These are phyloP conservation scores for Amphimedon queenslandica DNA, from an alignment of 37 sponge, comb jelly and placozoan species.

Conservation along the genomic window DNA sequence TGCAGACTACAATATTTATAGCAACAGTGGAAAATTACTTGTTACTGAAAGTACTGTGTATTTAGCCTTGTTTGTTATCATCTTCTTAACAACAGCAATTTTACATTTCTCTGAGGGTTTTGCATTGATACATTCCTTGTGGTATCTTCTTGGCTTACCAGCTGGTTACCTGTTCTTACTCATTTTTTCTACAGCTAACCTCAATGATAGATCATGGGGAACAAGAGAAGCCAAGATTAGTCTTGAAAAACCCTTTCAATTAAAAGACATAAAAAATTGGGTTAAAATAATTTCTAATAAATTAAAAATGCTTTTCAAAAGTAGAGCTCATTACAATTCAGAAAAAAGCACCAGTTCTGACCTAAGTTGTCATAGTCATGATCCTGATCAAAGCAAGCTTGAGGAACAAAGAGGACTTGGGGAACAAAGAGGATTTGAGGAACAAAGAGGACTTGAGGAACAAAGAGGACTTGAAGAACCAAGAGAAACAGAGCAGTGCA, in stretches of 20 bases:
- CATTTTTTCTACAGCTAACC: conserved; percentile 82
- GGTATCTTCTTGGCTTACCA: conserved; percentile 81
- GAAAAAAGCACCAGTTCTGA: no score
- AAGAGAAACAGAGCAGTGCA: no score
- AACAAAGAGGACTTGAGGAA: no score
- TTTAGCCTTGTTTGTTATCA: conserved; percentile 27
- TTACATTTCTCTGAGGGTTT: conserved; percentile 56
- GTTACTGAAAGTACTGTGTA: conserved; percentile 31
- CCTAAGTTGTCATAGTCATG: no score
- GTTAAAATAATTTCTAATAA: no score
- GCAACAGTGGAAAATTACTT: conserved; percentile 18
- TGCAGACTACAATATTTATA: conserved; percentile 13
- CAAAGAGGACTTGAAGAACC: no score
- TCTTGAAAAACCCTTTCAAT: neutral
- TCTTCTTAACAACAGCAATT: conserved; percentile 49
- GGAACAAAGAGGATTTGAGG: no score
- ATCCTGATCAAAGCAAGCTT: no score
- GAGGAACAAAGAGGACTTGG: no score
- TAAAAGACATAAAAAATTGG: no score
- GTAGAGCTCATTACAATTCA: no score
- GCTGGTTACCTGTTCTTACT: conserved; percentile 83
- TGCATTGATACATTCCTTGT: conserved; percentile 58
- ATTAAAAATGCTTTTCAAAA: no score
- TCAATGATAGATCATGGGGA: conserved; percentile 79
- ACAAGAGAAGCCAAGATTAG: conserved; percentile 53